Conservation (phyloP, 2,888 invertebrate species). For the Spisula subtruncata region DNA sequence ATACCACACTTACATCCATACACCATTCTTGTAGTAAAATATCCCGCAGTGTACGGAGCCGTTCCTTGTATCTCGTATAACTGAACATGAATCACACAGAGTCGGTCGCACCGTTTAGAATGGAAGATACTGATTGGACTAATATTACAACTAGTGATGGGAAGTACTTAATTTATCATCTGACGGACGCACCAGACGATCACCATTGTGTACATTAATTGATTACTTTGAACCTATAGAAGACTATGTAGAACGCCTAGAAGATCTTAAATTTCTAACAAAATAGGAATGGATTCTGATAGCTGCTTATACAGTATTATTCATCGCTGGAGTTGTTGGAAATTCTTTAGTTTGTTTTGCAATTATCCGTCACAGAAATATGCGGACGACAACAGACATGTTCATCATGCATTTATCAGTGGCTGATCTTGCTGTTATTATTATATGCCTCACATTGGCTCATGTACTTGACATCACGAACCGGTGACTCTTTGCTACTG, state of each 20-base stretch:
- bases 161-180: not conserved
- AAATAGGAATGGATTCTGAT: constrained; percentile 92
- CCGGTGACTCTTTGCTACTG: constrained; percentile 96
- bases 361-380: constrained; percentile 94
- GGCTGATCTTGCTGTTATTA: constrained; percentile 94
- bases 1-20: too few species aligned
- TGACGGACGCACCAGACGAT: constrained; percentile 23
- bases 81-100: not conserved
- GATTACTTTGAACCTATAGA: constrained; percentile 57
- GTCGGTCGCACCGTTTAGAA: not conserved
- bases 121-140: not conserved
- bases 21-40: too few species aligned
- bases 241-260: constrained; percentile 66
- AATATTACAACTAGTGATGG: not conserved
- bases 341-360: constrained; percentile 95
- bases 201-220: constrained; percentile 64
- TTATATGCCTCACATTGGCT: constrained; percentile 95
- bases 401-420: constrained; percentile 96
- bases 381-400: constrained; percentile 97
- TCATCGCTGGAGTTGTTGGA: constrained; percentile 94
- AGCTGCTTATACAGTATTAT: constrained; percentile 92
- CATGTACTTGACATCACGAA: constrained; percentile 96
- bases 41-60: too few species aligned
- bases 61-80: too few species aligned
- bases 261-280: constrained; percentile 61